phyloP scores from a whole-genome alignment of 2,888 invertebrate genomes.

The Caenorhabditis imperialis region DNA sequence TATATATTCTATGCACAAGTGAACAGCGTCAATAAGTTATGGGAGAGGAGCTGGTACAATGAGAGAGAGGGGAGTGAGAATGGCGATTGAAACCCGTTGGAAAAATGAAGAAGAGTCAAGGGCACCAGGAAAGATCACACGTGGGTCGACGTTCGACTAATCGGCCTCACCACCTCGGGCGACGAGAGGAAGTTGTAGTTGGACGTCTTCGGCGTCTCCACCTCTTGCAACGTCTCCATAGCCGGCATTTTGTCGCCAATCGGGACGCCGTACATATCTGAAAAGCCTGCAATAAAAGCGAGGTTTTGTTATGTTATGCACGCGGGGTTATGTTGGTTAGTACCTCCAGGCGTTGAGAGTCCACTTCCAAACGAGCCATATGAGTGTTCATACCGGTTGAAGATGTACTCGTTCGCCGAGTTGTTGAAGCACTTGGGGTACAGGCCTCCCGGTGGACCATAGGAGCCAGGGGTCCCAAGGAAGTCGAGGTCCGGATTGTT shows the following conservation, averaged over 20 bases:
- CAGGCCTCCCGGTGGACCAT: slow-evolving; percentile 52
- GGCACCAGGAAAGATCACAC: slow-evolving; percentile 59
- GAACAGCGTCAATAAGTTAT: slow-evolving; percentile 43
- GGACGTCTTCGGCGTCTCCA: slow-evolving; percentile 66
- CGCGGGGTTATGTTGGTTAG: slow-evolving; percentile 32
- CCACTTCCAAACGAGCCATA: slow-evolving; percentile 67
- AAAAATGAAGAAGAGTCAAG: slow-evolving; percentile 14
- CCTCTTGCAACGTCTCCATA: slow-evolving; percentile 67
- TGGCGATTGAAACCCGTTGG: slow-evolving; percentile 40
- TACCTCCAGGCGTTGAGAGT: slow-evolving; percentile 62
- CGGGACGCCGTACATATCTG: slow-evolving; percentile 58
- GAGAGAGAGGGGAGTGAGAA: slow-evolving; percentile 23
- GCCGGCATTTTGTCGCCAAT: slow-evolving; percentile 58
- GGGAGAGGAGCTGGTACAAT: slow-evolving; percentile 17
- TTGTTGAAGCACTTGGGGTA: slow-evolving; percentile 68
- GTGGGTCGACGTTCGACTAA: slow-evolving; percentile 73
- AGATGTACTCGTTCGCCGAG: slow-evolving; percentile 65
- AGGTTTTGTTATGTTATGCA: slow-evolving; percentile 24
- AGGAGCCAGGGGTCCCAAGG: slow-evolving; percentile 63
- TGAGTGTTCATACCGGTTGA: slow-evolving; percentile 63
- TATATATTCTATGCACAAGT: slow-evolving; percentile 7
- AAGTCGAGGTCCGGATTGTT: slow-evolving; percentile 78
- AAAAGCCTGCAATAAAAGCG: slow-evolving; percentile 50
- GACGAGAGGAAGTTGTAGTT: slow-evolving; percentile 63
- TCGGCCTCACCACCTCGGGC: slow-evolving; percentile 58